Conservation (phyloP, 2,113 vertebrate species). For the Oncorhynchus nerka region DNA sequence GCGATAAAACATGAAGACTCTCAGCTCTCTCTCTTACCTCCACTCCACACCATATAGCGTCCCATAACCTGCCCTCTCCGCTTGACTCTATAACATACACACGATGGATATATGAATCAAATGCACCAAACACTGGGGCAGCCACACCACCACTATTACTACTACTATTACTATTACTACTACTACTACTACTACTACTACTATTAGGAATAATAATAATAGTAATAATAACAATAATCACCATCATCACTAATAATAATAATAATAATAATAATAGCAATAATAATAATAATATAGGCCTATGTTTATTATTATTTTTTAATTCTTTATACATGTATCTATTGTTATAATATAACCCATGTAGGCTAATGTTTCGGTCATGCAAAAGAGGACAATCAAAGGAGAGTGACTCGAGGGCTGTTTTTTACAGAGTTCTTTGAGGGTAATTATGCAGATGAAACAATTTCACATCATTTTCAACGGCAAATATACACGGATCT, state of each 20-base stretch:
- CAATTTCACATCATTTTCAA: slow-evolving; percentile 67
- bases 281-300: background rate
- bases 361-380: slow-evolving; percentile 41
- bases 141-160: background rate
- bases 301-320: background rate
- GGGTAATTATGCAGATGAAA: slow-evolving; percentile 74
- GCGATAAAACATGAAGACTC: slow-evolving; percentile 72
- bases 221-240: background rate
- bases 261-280: background rate
- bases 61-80: slow-evolving; percentile 44
- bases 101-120: slow-evolving; percentile 17
- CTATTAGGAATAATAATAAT: too few relatives aligned
- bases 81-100: slow-evolving; percentile 33
- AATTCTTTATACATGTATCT: background rate
- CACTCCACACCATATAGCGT: slow-evolving; percentile 28
- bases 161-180: background rate
- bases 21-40: slow-evolving; percentile 25
- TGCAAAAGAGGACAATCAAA: slow-evolving; percentile 17
- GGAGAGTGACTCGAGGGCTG: slow-evolving; percentile 57
- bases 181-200: background rate
- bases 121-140: slow-evolving; percentile 1
- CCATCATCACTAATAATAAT: background rate
- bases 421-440: slow-evolving; percentile 59
- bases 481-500: slow-evolving; percentile 65
- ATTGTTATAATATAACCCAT: background rate